These are phyloP conservation scores for Platichthys flesus DNA, from an alignment of 2,113 vertebrate genomes.

Conservation along the genomic window DNA sequence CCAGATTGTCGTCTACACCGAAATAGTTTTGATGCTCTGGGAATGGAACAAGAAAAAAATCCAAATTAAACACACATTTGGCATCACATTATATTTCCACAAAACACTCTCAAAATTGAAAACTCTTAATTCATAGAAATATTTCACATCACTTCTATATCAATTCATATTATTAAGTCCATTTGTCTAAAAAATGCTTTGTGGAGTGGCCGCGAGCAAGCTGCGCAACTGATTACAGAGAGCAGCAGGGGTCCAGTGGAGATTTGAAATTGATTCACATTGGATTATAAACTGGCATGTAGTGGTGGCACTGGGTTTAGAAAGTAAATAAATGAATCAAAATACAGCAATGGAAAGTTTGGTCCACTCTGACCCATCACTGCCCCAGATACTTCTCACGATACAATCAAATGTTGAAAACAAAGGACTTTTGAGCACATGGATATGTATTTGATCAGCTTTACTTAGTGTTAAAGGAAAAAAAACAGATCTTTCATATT, in stretches of 20 bases:
- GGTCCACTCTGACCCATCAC: background rate
- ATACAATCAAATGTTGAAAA: background rate
- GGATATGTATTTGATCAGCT: background rate
- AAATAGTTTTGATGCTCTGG: conserved; percentile 99
- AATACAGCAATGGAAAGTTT: conserved; percentile 26
- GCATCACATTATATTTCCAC: background rate
- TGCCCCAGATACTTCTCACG: conserved; percentile 28
- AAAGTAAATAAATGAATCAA: conserved; percentile 28
- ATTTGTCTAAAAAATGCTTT: background rate
- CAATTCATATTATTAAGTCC: background rate
- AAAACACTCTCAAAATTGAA: background rate
- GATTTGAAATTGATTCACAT: conserved; percentile 33
- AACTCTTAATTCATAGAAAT: background rate
- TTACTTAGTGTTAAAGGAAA: background rate
- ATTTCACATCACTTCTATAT: background rate
- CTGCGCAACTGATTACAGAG: conserved; percentile 24
- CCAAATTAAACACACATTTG: background rate
- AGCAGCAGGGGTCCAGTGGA: conserved; percentile 12
- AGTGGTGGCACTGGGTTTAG: background rate
- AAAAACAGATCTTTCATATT: conserved; percentile 5
- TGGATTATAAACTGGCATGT: conserved; percentile 40
- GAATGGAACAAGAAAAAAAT: conserved; percentile 2
- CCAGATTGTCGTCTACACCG: conserved; percentile 94
- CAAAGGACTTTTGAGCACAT: background rate
- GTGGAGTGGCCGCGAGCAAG: background rate